These are phyloP conservation scores for Polyommatus iphigenia DNA, from an alignment of 2,888 invertebrate species.

Conservation along the genomic window DNA sequence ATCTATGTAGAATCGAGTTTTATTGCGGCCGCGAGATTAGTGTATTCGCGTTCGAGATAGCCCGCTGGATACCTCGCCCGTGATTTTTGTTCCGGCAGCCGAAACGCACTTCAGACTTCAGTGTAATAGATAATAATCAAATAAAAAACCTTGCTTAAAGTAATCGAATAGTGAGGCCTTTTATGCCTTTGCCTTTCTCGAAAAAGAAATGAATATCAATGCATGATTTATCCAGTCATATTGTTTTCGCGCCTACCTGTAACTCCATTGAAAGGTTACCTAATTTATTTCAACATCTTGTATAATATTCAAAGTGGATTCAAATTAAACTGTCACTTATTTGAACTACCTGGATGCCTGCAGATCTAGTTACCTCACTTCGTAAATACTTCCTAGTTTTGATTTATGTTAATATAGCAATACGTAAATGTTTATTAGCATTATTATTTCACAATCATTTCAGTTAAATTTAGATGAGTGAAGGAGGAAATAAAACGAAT, in stretches of 20 bases:
- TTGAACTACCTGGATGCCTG: slow-evolving; percentile 18
- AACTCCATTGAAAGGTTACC: background rate
- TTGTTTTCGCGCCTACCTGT: background rate
- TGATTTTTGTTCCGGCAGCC: slow-evolving; percentile 36
- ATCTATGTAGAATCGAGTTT: slow-evolving; percentile 48
- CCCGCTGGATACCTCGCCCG: slow-evolving; percentile 30
- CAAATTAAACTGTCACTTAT: slow-evolving; percentile 28
- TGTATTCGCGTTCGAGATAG: slow-evolving; percentile 41
- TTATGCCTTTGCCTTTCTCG: background rate
- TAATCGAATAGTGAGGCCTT: too few relatives aligned
- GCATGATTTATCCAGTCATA: background rate
- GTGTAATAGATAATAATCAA: background rate
- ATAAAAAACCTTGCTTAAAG: too few relatives aligned
- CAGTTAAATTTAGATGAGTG: too few relatives aligned
- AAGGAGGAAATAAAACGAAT: too few relatives aligned
- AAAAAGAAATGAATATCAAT: background rate
- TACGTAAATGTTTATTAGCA: background rate
- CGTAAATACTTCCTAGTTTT: slow-evolving; percentile 20
- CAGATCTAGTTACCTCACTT: slow-evolving; percentile 20
- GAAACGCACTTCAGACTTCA: slow-evolving; percentile 29
- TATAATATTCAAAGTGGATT: slow-evolving; percentile 24
- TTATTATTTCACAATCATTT: background rate
- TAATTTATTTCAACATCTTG: slow-evolving; percentile 9
- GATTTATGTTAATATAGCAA: slow-evolving; percentile 5
- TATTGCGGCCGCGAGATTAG: slow-evolving; percentile 46